phyloP scores from a whole-genome alignment of 2,888 invertebrate genomes.

The Mamestra brassicae region DNA sequence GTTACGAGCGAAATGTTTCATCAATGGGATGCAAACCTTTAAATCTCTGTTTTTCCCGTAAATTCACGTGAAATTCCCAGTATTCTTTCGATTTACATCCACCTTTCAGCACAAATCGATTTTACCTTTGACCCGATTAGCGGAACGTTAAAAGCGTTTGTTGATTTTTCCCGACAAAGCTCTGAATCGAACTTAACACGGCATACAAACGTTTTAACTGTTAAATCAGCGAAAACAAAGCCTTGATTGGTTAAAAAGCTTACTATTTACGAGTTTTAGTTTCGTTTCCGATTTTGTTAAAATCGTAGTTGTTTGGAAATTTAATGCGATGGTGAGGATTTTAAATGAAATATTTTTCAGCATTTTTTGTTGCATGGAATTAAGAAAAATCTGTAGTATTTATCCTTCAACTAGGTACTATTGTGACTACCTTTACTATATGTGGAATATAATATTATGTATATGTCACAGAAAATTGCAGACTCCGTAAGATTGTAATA shows the following conservation, averaged over 20 bases:
- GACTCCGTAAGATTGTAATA: no score
- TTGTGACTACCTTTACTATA: no score
- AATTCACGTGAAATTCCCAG: neutral
- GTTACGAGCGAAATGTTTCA: neutral
- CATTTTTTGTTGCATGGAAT: neutral
- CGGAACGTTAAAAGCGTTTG: slow-evolving; percentile 58
- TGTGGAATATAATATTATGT: no score
- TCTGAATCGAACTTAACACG: slow-evolving; percentile 54
- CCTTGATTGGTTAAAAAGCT: slow-evolving; percentile 60
- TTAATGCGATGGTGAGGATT: slow-evolving; percentile 5
- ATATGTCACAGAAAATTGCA: no score
- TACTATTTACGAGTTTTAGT: slow-evolving; percentile 29
- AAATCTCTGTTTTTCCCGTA: neutral
- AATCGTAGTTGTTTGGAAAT: slow-evolving; percentile 5
- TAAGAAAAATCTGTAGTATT: no score
- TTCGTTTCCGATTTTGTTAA: slow-evolving; percentile 26
- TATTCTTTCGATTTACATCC: slow-evolving; percentile 25
- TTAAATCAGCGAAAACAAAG: slow-evolving; percentile 62
- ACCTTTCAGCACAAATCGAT: slow-evolving; percentile 24
- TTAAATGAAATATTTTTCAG: neutral
- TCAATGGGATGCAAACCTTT: neutral
- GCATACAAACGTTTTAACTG: slow-evolving; percentile 62
- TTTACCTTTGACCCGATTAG: slow-evolving; percentile 60
- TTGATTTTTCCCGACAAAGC: slow-evolving; percentile 64
- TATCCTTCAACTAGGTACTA: no score